Evolutionary conservation across 2,888 invertebrate genomes (phyloP), one percentile per base, ranked within the genome.

Genomic region (Lissocephala sabroskyi): DNA sequence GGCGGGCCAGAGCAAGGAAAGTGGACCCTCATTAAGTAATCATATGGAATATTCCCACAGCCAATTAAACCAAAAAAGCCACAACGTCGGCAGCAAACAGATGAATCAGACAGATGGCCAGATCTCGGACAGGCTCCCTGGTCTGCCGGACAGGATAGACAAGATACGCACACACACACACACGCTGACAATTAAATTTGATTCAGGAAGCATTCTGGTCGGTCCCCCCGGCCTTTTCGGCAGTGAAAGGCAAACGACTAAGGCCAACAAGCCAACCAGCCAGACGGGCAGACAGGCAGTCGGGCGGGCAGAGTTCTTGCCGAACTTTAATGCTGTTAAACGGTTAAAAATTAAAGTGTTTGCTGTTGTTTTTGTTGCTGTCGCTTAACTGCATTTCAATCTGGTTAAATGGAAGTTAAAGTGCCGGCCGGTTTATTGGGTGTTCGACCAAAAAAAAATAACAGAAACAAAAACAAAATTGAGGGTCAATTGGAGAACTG

Each of bases 21-120:
- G 68, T 54, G 59, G 73, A 49, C 50, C 56, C 75, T 74, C 77
- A 77, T 74, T 77, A 74, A 77, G 75, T 77, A 71, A 77, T 77
- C 70, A 65, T 70, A 74, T 52, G 71, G 75, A 74, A 71, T 71
- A 71, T 77, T 77, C 75, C 75, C 71, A 70, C 71, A 70, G 71
- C 78, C 78, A 77, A 71, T 71, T 71, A 71, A 71, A 70, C 61
- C 64, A 56, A 66, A n/a, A 65, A 71, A 74, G 56, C 75, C 78
- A 51, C 71, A 71, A 44, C 49, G 35, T 49, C 51, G 52, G 16
- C 46, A 52, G 32, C 49, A 41, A 50, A 33, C 45, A 52, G 59
- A 56, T 65, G 60, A 48, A 58, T 51, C 50, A 18, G 45, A 49
- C 18, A 39, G 19, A 19, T 11, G 23, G 23, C 4, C 23, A 23